These are phyloP conservation scores for Cataglyphis livida DNA, from an alignment of 2,888 invertebrate genomes.

Conservation along the genomic window DNA sequence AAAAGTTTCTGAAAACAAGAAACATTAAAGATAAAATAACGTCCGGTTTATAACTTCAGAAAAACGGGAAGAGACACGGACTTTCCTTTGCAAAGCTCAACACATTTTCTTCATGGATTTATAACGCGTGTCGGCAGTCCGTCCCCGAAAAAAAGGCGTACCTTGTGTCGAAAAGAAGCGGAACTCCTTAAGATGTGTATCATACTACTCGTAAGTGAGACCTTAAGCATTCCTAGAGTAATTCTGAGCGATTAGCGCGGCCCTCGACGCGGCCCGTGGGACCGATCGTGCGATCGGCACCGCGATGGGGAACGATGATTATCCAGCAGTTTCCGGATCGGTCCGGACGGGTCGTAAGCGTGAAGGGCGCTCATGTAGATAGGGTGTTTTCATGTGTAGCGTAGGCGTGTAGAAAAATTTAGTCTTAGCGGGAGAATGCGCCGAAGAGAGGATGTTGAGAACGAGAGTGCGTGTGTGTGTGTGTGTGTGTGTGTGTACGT, in stretches of 20 bases:
- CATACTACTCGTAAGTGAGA: slow-evolving; percentile 79
- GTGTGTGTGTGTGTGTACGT: not conserved
- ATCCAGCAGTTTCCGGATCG: slow-evolving; percentile 56
- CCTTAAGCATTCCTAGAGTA: slow-evolving; percentile 80
- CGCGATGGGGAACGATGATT: slow-evolving; percentile 49
- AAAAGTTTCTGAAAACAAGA: slow-evolving; percentile 27
- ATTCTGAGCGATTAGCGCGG: slow-evolving; percentile 78
- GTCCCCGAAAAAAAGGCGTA: slow-evolving; percentile 73
- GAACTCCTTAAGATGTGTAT: slow-evolving; percentile 82
- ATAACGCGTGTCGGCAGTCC: slow-evolving; percentile 56
- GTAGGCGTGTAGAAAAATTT: slow-evolving; percentile 83
- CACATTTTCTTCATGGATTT: slow-evolving; percentile 21
- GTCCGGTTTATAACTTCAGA: not conserved
- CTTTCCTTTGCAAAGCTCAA: not conserved
- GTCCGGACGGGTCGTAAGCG: slow-evolving; percentile 62
- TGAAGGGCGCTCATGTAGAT: slow-evolving; percentile 81
- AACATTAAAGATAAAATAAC: not conserved
- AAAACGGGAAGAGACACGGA: not conserved
- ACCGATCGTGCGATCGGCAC: slow-evolving; percentile 59
- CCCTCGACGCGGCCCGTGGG: slow-evolving; percentile 65
- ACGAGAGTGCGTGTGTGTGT: slow-evolving; percentile 22
- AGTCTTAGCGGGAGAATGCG: slow-evolving; percentile 80
- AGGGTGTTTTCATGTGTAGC: slow-evolving; percentile 85
- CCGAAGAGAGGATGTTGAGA: slow-evolving; percentile 30
- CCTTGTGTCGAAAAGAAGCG: slow-evolving; percentile 78